phyloP scores from a whole-genome alignment of 1,140 invertebrate genomes.

The Archegozetes longisetosus region DNA sequence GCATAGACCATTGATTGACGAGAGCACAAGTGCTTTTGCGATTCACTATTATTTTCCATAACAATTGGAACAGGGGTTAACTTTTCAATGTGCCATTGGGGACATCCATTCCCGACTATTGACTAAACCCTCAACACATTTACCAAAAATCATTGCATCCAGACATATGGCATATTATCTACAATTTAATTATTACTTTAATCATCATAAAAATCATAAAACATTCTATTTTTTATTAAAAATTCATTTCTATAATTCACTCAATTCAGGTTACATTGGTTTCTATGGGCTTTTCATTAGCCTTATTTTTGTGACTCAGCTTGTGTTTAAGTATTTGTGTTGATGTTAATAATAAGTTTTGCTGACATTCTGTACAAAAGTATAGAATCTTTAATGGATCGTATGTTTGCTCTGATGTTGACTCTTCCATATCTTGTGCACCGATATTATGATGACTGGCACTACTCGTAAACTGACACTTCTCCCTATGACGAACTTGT shows the following conservation, averaged over 20 bases:
- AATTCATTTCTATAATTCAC: too few relatives aligned
- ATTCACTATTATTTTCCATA: background rate
- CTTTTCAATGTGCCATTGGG: background rate
- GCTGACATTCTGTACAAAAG: constrained; percentile 50
- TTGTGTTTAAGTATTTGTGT: constrained; percentile 36
- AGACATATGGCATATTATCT: background rate
- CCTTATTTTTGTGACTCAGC: constrained; percentile 25
- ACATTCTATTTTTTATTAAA: background rate
- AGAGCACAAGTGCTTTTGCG: background rate
- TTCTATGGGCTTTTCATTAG: background rate
- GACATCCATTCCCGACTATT: background rate
- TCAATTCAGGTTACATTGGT: too few relatives aligned
- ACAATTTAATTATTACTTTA: background rate
- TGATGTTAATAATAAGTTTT: constrained; percentile 48
- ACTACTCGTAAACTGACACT: constrained; percentile 24
- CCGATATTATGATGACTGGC: background rate
- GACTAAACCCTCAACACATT: background rate
- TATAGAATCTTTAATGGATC: constrained; percentile 47
- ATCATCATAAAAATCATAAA: background rate
- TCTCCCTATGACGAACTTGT: constrained; percentile 30
- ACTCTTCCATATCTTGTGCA: background rate
- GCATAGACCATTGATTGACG: background rate
- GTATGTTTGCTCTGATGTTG: background rate
- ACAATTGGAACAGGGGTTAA: background rate
- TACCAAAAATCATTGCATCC: background rate